A percentile compares a stretch with the other conserved stretches of the same genome.
phyloP scores from a whole-genome alignment of 2,797 vertebrate genomes.

The Aselliscus stoliczkanus region DNA sequence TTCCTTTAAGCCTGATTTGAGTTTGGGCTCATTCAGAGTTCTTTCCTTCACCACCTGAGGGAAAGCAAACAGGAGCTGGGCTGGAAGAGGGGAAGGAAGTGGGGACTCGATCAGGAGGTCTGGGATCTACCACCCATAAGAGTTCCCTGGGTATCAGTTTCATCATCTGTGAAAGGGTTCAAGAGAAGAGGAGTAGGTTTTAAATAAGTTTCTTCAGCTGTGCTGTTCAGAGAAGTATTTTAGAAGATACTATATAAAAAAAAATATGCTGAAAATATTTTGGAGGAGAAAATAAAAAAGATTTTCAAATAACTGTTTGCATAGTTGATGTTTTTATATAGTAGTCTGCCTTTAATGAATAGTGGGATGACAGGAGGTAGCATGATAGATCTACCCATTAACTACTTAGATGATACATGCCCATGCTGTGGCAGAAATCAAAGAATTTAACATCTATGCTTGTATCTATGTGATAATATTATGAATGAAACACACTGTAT shows the following conservation, averaged over 20 bases:
- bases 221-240: neutral
- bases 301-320: neutral
- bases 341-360: neutral
- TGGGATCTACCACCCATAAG: neutral
- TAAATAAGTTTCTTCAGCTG: neutral
- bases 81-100: neutral
- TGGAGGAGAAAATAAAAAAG: neutral
- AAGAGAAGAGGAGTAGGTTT: neutral
- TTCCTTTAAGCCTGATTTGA: conserved; percentile 22
- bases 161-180: neutral
- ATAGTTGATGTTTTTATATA: neutral
- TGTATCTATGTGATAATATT: neutral
- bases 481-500: neutral
- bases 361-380: neutral
- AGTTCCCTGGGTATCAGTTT: neutral
- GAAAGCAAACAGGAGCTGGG: conserved; percentile 4
- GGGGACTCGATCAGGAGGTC: neutral
- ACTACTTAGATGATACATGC: rapidly evolving
- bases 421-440: neutral
- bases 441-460: neutral
- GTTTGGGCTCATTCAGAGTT: neutral
- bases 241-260: neutral
- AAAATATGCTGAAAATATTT: neutral
- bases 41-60: neutral
- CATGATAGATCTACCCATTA: neutral